Base-by-base conservation (phyloP, 2,888 invertebrate genomes). In the Ceramica pisi region DNA sequence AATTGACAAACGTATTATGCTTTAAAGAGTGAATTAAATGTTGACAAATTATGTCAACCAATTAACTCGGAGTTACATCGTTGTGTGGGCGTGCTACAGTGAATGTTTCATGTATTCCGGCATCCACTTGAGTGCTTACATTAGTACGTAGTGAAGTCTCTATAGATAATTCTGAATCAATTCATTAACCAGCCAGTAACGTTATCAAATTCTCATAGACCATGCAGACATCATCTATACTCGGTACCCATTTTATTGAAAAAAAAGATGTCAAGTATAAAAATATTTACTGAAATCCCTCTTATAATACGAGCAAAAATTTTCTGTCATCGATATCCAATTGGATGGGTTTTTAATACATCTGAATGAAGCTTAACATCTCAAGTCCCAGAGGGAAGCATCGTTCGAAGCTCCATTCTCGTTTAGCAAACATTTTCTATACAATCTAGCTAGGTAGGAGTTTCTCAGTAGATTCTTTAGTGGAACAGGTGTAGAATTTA, bases 351-450 rank as follows among this genome's bases (percentile, higher is more conserved):
- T 67, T 78, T 79, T 67, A 78, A 79, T 78, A 63, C 4, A 60
- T 61, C 57, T 66, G 67, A 71, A 77, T 71, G 68, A 67, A 84
- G 81, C 80, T 83, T 81, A 81, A 80, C 78, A 38, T 67, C 63
- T 71, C 63, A 67, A 81, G 62, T 78, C 87, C 80, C 85, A 64
- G 61, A 80, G 85, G 88, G 79, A 35, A 67, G 35, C 51, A 60
- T 51, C 71, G 78, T 53, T 82, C 74, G 72, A 73, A 82, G 68
- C 81, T 74, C 67, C 67, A 75, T 61, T 77, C 56, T 67, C 71
- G 85, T 86, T 87, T 80, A 83, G 82, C 81, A 87, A 86, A 88
- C 68, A 86, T 88, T 86, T 87, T 82, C 76, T 69, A 67, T 68
- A 71, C 72, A 71, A 76, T 14, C 35, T 68, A 55, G 9, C 12